Percentiles rank a stretch among this genome's conserved stretches.
Evolutionary conservation across 2,888 invertebrate species (phyloP).

Genomic region (Yponomeuta malinellus): DNA sequence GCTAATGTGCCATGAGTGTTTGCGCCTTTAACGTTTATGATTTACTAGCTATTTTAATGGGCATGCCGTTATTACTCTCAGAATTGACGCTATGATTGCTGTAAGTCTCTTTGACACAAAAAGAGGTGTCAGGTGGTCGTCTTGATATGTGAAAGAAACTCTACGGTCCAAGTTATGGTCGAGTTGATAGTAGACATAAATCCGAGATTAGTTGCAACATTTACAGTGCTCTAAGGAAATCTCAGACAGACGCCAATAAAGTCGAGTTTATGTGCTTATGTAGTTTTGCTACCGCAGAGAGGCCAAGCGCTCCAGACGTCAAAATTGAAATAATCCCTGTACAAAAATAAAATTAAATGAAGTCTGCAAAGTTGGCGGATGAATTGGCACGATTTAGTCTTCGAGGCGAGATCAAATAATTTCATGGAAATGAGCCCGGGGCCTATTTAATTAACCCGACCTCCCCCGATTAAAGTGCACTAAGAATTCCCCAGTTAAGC

Average conservation of each 20-base stretch:
- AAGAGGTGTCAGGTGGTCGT: neutral
- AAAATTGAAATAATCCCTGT: conserved; percentile 26
- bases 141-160: neutral
- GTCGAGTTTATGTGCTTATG: conserved; percentile 40
- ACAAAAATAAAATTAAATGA: conserved; percentile 56
- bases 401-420: conserved; percentile 67
- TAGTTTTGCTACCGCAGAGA: conserved; percentile 40
- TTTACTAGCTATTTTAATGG: neutral
- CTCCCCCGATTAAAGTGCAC: conserved; percentile 65
- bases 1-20: neutral
- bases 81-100: neutral
- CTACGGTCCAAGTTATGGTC: neutral
- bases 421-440: conserved; percentile 68
- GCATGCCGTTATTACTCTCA: neutral
- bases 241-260: conserved; percentile 54
- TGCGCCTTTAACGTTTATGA: neutral
- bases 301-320: conserved; percentile 31
- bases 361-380: conserved; percentile 47
- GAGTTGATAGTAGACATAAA: neutral
- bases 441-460: conserved; percentile 71
- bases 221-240: conserved; percentile 21
- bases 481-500: conserved; percentile 70
- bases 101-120: neutral
- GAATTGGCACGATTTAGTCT: conserved; percentile 54
- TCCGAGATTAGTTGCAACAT: conserved; percentile 11